Evolutionary conservation across 2,113 vertebrate genomes (phyloP), one percentile per base, ranked within the genome.

Genomic region (Megaceryle torquata): DNA sequence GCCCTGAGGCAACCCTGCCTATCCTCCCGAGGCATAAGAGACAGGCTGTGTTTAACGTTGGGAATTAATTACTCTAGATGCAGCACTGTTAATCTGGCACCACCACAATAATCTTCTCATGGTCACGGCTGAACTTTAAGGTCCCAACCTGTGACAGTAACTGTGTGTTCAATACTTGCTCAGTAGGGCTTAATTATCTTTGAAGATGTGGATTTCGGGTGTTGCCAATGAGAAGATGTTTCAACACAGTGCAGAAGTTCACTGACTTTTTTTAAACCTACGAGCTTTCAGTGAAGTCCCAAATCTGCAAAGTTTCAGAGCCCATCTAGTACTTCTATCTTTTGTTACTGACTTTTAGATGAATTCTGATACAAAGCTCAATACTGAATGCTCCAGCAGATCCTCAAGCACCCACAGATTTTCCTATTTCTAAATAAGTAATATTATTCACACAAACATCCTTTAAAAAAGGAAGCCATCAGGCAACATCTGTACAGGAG

Each of bases 1-100:
- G 57, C 2, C 13, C 21, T 2, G 5, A 8, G 1, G 5, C 0
- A 3, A 17, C 18, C 18, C 67, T 41, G 26, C 41, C 44, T 31
- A 0, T 6, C 8, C 29, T 61, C 13, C 39, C 8, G 1, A 13
- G 70, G 44, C 28, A 5, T 1, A 11, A 28, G 41, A 56, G 15
- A 13, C 53, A 60, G 63, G 5, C 63, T 17, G 35, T 4, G 15
- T 43, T 28, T 15, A 20, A 53, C 43, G 70, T 24, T 29, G 10
- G 15, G 37, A 72, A 19, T 22, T 5, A 64, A 79, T 88, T 7
- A 12, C 71, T 65, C 29, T 2, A 44, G 63, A n/a, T 4, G 5
- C 4, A 50, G 14, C 9, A 11, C 48, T 35, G 44, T 4, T 63
- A 16, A 43, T 51, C 39, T 71, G 35, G 14, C 50, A 16, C 35